These are phyloP conservation scores for Chloroclysta siterata DNA, from an alignment of 2,888 invertebrate genomes.

Conservation along the genomic window DNA sequence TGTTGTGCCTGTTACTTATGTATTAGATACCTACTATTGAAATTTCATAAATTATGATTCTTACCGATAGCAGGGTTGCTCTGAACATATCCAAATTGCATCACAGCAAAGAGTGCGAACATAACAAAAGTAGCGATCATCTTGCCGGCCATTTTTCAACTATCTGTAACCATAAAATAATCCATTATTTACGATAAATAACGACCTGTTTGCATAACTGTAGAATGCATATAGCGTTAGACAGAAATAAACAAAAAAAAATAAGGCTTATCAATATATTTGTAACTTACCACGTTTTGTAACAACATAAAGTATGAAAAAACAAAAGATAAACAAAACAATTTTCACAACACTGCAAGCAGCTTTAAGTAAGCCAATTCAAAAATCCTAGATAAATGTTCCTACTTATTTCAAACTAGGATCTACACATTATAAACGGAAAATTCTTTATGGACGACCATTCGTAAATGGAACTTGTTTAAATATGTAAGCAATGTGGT, in stretches of 20 bases:
- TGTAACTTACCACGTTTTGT: constrained; percentile 44
- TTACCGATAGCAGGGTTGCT: constrained; percentile 78
- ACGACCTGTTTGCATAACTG: background rate
- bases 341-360: constrained; percentile 18
- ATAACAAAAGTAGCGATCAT: constrained; percentile 58
- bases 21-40: no score
- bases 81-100: constrained; percentile 55
- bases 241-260: background rate
- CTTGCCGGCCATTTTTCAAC: constrained; percentile 66
- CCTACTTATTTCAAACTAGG: constrained; percentile 11
- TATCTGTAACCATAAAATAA: constrained; percentile 36
- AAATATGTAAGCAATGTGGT: constrained; percentile 73
- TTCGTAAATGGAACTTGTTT: constrained; percentile 70
- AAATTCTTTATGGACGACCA: constrained; percentile 63
- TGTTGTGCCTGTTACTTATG: no score
- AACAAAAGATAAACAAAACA: constrained; percentile 15
- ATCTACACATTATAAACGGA: constrained; percentile 32
- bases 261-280: constrained; percentile 7
- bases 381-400: constrained; percentile 11
- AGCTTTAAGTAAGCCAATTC: constrained; percentile 12
- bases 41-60: constrained; percentile 35
- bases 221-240: background rate
- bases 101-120: constrained; percentile 54
- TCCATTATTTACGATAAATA: background rate
- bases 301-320: constrained; percentile 35